phyloP scores from a whole-genome alignment of 2,888 invertebrate genomes.

The Gastrophysa polygoni region DNA sequence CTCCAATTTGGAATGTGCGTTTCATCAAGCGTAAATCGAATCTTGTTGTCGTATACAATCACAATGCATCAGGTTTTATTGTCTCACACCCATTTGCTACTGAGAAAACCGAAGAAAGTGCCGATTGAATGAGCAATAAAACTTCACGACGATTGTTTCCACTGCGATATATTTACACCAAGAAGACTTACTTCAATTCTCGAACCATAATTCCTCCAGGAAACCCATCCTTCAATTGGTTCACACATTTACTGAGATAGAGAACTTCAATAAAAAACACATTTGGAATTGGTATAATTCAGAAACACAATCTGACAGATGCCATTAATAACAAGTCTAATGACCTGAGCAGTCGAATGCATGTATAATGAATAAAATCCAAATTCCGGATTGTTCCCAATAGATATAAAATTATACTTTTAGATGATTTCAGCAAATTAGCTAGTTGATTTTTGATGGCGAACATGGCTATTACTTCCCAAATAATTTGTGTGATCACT shows the following conservation, averaged over 20 bases:
- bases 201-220: conserved; percentile 37
- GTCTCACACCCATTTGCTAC: conserved; percentile 58
- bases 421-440: no score
- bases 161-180: conserved; percentile 52
- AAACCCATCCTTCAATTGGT: conserved; percentile 39
- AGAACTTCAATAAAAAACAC: background rate
- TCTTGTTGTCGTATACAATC: conserved; percentile 57
- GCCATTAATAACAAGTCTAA: no score
- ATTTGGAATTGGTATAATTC: background rate
- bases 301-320: no score
- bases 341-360: no score
- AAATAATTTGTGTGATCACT: no score
- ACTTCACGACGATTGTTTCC: conserved; percentile 58
- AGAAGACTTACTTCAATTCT: conserved; percentile 55
- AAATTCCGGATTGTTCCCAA: no score
- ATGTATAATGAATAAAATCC: no score
- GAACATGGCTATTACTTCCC: no score
- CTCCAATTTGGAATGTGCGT: conserved; percentile 53
- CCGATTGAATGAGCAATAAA: conserved; percentile 60
- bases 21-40: conserved; percentile 53
- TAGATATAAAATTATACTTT: no score
- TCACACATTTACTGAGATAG: conserved; percentile 32
- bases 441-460: no score
- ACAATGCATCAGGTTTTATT: conserved; percentile 61
- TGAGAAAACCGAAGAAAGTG: conserved; percentile 59